Evolutionary conservation across 2,113 vertebrate species (phyloP), one percentile per base, ranked within the genome.

Genomic region (Dicaeum eximium): DNA sequence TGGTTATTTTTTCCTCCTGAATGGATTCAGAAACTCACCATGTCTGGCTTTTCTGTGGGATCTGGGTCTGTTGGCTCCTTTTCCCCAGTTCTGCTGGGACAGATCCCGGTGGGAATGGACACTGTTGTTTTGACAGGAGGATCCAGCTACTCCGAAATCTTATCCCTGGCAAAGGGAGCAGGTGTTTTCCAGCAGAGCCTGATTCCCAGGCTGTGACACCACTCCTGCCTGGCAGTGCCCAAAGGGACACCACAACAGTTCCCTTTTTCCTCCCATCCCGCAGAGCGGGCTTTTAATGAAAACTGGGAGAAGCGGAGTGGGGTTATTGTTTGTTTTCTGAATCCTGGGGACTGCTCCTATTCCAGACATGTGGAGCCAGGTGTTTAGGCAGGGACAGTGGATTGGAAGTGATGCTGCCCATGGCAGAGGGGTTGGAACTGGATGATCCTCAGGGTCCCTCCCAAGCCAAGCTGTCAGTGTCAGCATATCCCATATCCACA

Each of bases 181-280:
- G 75, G 71, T 93, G 90, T 87, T 91, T 92, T 71, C 65, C 86
- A 93, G 89, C 60, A 60, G 27, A 88, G 72, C 78, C 69, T 9
- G 35, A 15, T 54, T 28, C 28, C 42, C 8, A 18, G 31, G 9
- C 13, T 17, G 13, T 4, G 33, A 0, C 20, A 3, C 10, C 1
- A 1, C 64, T 73, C 12, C 48, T 53, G 35, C 24, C 28, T 51
- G 64, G 10, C 13, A 0, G 0, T 25, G 23, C 23, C 81, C 87
- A 13, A n/a, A 51, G 91, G 71, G 74, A 86, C 38, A 31, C n/a
- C 7, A 13, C 33, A 38, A 20, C 3, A 0, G 12, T 37, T 45
- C 79, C 70, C 33, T 45, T 30, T 10, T 19, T 33, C 61, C 53
- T 37, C 35, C 28, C 21, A 0, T 10, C 12, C 38, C 10, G 35